Base-by-base conservation (phyloP, 37 sponge, comb jelly and placozoan genomes). In the Haliclona indistincta region DNA sequence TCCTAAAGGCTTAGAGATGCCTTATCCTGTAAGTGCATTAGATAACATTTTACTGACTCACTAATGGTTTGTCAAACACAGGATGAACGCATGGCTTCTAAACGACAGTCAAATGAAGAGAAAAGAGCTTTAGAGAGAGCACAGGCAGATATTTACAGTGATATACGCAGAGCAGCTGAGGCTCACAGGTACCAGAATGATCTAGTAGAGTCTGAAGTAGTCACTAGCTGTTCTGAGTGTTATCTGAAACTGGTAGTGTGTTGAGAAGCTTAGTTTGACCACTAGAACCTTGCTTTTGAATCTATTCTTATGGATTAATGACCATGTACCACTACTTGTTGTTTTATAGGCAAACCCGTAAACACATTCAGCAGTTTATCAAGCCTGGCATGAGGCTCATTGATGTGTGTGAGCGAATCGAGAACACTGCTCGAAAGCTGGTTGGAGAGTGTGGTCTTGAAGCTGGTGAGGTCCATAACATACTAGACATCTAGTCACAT, bases 341-440 rank as follows among this genome's bases (percentile, higher is more conserved):
- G 36, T 43, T 13, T 23, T n/a, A 32, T 45, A 82, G 83, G 22
- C 87, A 92, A 45, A 81, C 82, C 0, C 75, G 95, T 2, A 76
- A 90, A 75, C 84, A 93, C 79, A 92, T 95, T 63, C 99, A 95
- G 63, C 67, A 68, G 3, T 89, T 75, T 76, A 86, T 98, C 49
- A 89, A 87, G 58, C 99, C 99, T 0, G 99, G 99, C 10, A 82
- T 95, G 77, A 97, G 79, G 55, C 75, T 97, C 83, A 86, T 95
- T 39, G 96, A 98, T 36, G 84, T 98, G 38, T 98, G 99, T 78
- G 89, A 95, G 66, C 73, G 64, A 1, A 72, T 98, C 41, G 99
- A 98, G 67, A 84, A 82, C 26, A 77, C 73, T 15, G 89, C 93
- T 29, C 66, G 99, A 38, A 86, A 60, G 43, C 67, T 97, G 74